These are phyloP conservation scores for Anodontia alba DNA, from an alignment of 2,888 invertebrate species.

Conservation along the genomic window DNA sequence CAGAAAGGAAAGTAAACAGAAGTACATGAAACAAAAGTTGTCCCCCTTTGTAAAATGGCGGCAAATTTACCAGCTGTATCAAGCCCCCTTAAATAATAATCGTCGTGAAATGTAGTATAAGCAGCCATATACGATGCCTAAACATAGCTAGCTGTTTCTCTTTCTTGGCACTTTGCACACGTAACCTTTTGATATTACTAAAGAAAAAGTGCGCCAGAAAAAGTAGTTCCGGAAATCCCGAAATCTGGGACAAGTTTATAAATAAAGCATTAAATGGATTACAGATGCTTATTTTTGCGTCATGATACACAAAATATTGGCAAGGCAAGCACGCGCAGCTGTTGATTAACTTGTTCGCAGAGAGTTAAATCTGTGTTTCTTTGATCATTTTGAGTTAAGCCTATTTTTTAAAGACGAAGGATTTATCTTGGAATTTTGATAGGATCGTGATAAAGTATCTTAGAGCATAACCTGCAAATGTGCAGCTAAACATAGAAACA, in stretches of 20 bases:
- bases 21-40: too few relatives aligned
- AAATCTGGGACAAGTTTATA: constrained; percentile 5
- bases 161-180: not conserved
- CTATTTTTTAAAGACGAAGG: not conserved
- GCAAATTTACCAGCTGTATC: too few relatives aligned
- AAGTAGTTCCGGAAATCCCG: constrained; percentile 9
- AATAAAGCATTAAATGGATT: not conserved
- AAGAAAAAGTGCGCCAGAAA: not conserved
- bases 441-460: not conserved
- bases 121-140: not conserved
- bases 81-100: too few relatives aligned
- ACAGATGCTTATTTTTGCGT: constrained; percentile 15
- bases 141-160: constrained; percentile 3
- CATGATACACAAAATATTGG: constrained; percentile 7
- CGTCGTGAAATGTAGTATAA: not conserved
- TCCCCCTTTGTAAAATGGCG: too few relatives aligned
- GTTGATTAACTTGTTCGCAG: not conserved
- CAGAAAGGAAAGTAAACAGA: too few relatives aligned
- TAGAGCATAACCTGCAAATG: not conserved
- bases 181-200: not conserved
- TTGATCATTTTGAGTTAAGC: not conserved
- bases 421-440: not conserved
- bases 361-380: not conserved
- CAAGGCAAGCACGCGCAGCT: not conserved
- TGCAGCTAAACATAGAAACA: too few relatives aligned